These are phyloP conservation scores for Mohoua ochrocephala DNA, from an alignment of 2,113 vertebrate species.

Conservation along the genomic window DNA sequence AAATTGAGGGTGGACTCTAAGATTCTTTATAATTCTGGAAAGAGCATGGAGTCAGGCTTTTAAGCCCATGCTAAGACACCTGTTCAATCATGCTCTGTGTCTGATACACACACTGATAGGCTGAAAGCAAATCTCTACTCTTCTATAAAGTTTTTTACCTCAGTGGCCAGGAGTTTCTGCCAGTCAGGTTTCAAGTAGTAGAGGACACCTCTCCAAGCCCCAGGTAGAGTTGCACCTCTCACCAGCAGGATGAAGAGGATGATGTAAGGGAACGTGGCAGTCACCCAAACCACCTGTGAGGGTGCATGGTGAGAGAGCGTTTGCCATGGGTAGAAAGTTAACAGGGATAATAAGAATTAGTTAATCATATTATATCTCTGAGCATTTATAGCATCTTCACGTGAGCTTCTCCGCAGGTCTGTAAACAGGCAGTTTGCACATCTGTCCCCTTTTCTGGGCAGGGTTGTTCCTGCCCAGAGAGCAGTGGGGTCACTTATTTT, in stretches of 20 bases:
- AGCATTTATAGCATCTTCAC: not conserved
- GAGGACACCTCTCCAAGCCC: conserved; percentile 93
- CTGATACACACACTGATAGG: not conserved
- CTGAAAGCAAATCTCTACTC: not conserved
- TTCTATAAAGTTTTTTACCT: conserved; percentile 71
- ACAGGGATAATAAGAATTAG: not conserved
- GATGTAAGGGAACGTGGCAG: conserved; percentile 93
- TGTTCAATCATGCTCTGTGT: not conserved
- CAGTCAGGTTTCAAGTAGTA: conserved; percentile 95
- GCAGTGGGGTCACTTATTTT: not conserved
- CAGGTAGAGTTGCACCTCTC: conserved; percentile 91
- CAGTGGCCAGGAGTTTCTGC: conserved; percentile 87
- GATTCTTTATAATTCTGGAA: not conserved
- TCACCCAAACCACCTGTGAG: conserved; percentile 95
- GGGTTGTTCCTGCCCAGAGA: not conserved
- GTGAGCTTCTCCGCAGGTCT: not conserved
- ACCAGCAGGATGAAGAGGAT: conserved; percentile 86
- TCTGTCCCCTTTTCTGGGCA: not conserved
- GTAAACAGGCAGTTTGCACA: not conserved
- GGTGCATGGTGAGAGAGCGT: not conserved
- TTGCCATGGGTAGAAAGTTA: not conserved
- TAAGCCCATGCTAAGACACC: not conserved
- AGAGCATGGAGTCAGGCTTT: not conserved
- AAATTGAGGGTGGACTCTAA: not conserved
- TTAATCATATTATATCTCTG: not conserved